These are phyloP conservation scores for Neodon shergylaensis DNA, from an alignment of 2,113 vertebrate species.

Conservation along the genomic window DNA sequence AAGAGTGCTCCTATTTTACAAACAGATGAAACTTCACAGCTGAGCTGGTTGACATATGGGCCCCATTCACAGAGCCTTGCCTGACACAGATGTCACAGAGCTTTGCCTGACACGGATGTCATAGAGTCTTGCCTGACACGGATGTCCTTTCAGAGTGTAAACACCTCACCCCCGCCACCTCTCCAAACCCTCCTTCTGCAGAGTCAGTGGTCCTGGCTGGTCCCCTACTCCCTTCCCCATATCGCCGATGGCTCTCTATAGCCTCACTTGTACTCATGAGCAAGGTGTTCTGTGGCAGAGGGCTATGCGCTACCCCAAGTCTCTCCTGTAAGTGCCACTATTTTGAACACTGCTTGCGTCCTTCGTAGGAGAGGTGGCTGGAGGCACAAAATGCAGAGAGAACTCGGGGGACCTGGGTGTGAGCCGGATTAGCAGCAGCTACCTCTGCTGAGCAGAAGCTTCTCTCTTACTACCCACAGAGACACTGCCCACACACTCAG, in stretches of 20 bases:
- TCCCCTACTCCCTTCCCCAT: neutral
- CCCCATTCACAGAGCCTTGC: neutral
- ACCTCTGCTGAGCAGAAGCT: neutral
- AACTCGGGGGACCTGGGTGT: neutral
- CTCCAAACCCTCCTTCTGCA: neutral
- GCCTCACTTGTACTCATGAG: no score
- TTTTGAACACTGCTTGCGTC: neutral
- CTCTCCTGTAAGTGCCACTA: neutral
- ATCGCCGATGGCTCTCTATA: neutral
- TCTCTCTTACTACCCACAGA: neutral
- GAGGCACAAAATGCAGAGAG: neutral
- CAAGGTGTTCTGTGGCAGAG: neutral
- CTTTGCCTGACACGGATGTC: no score
- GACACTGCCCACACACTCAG: neutral
- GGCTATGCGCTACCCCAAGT: neutral
- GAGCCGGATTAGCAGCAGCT: rapidly evolving
- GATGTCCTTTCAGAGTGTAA: neutral
- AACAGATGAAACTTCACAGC: neutral
- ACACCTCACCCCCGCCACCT: neutral
- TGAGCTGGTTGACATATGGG: no score
- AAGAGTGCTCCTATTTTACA: neutral
- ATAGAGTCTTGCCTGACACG: no score
- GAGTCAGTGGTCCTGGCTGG: neutral
- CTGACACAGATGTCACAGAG: neutral
- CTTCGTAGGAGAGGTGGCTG: neutral